Conservation (phyloP, 1,140 invertebrate genomes). For the Zaprionus camerounensis region DNA sequence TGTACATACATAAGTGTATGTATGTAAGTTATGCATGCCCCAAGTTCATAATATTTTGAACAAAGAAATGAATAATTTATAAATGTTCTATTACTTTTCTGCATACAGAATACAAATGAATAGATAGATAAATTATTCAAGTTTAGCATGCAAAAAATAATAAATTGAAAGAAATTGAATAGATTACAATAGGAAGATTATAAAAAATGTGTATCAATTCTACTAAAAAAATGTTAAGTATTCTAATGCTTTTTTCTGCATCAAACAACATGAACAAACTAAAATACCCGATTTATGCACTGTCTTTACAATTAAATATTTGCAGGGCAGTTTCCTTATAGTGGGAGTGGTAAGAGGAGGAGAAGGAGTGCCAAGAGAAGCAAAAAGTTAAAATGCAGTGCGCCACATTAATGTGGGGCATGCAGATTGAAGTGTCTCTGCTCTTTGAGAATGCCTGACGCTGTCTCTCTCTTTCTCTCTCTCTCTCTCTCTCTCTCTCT, state of each 20-base stretch:
- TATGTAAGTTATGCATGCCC: background rate
- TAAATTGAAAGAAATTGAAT: background rate
- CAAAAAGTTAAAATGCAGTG: constrained; percentile 58
- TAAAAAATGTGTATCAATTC: background rate
- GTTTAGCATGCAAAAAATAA: background rate
- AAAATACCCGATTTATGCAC: constrained; percentile 31
- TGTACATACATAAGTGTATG: background rate
- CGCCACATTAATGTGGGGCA: constrained; percentile 74
- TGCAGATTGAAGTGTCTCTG: constrained; percentile 74
- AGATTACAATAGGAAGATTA: background rate
- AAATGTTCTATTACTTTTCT: background rate
- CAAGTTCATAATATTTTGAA: background rate
- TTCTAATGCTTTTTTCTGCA: background rate
- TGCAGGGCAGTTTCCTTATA: constrained; percentile 37
- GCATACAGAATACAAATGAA: background rate
- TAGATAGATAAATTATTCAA: background rate
- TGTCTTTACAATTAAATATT: constrained; percentile 75
- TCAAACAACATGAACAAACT: background rate
- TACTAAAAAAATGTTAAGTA: background rate
- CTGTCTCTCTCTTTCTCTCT: no score
- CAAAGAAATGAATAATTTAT: background rate
- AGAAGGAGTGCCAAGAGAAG: constrained; percentile 20
- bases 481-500: background rate
- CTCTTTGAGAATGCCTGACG: constrained; percentile 6
- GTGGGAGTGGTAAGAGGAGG: background rate